phyloP scores from a whole-genome alignment of 1,140 invertebrate species.

The Hirudo medicinalis region DNA sequence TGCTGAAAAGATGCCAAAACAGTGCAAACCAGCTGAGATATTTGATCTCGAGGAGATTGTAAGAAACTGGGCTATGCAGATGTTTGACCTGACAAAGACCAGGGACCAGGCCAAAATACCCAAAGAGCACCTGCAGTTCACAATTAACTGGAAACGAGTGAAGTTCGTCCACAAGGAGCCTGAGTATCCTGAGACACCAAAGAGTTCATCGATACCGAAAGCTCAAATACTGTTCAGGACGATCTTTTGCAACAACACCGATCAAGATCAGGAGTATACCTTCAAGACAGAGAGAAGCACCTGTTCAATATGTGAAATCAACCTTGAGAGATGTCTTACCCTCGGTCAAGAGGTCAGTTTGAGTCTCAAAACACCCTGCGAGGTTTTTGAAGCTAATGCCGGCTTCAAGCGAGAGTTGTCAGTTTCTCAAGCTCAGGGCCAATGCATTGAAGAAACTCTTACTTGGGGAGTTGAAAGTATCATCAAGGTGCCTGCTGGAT shows the following conservation, averaged over 20 bases:
- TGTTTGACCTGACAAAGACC: slow-evolving; percentile 33
- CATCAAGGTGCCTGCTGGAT: slow-evolving; percentile 38
- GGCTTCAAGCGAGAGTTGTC: slow-evolving; percentile 44
- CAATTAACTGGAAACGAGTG: slow-evolving; percentile 40
- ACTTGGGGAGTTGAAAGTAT: slow-evolving; percentile 44
- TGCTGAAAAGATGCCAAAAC: background rate
- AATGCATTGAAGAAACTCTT: slow-evolving; percentile 38
- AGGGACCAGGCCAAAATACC: slow-evolving; percentile 37
- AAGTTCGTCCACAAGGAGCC: slow-evolving; percentile 36
- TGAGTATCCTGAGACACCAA: slow-evolving; percentile 29
- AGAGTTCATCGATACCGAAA: background rate
- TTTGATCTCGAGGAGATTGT: slow-evolving; percentile 40
- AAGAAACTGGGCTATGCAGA: slow-evolving; percentile 40
- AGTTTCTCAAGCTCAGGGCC: slow-evolving; percentile 41
- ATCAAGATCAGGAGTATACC: slow-evolving; percentile 43
- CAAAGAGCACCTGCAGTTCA: slow-evolving; percentile 33
- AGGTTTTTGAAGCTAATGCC: slow-evolving; percentile 42
- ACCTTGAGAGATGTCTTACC: slow-evolving; percentile 34
- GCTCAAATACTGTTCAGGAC: slow-evolving; percentile 40
- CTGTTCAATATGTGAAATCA: slow-evolving; percentile 37
- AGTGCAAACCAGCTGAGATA: slow-evolving; percentile 27
- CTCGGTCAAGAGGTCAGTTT: slow-evolving; percentile 42
- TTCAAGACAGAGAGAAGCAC: slow-evolving; percentile 44
- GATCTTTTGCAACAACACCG: slow-evolving; percentile 43
- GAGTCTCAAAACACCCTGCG: slow-evolving; percentile 43